Percentiles rank a stretch among this genome's conserved stretches.
These are phyloP conservation scores for Neoniphon sammara DNA, from an alignment of 2,797 vertebrate species.

Conservation along the genomic window DNA sequence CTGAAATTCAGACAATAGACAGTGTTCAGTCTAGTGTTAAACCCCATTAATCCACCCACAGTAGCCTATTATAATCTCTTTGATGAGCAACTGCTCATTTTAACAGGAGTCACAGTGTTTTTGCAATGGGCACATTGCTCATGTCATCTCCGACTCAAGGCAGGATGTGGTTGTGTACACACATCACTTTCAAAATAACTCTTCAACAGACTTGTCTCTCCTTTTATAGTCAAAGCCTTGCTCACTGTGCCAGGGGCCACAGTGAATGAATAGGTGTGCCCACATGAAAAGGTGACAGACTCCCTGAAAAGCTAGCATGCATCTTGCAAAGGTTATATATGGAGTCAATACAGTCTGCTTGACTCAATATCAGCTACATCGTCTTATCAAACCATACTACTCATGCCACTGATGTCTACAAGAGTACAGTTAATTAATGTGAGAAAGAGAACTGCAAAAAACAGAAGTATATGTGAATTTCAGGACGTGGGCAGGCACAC, in stretches of 20 bases:
- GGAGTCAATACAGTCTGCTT: not conserved
- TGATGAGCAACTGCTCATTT: conserved; percentile 47
- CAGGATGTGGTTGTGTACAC: conserved; percentile 81
- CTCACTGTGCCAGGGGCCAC: conserved; percentile 18
- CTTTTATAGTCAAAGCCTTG: conserved; percentile 81
- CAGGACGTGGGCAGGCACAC: conserved; percentile 46
- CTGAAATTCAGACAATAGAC: not conserved
- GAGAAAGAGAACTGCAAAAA: conserved; percentile 18
- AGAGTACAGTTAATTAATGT: conserved; percentile 27
- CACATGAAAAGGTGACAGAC: not conserved
- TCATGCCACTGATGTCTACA: conserved; percentile 23
- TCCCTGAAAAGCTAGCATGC: not conserved
- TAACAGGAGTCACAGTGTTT: conserved; percentile 29
- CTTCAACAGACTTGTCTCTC: conserved; percentile 69
- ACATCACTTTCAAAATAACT: conserved; percentile 81
- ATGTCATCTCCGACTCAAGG: conserved; percentile 57
- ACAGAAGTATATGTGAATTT: conserved; percentile 26
- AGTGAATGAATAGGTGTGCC: conserved; percentile 10
- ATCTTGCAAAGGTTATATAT: not conserved
- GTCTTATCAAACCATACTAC: conserved; percentile 27
- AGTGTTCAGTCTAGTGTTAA: not conserved
- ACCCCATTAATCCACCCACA: conserved; percentile 6
- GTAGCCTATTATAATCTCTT: not conserved
- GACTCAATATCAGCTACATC: not conserved
- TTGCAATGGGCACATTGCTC: conserved; percentile 51